Evolutionary conservation across 2,888 invertebrate species (phyloP), one percentile per base, ranked within the genome.

Genomic region (Cerastoderma edule): DNA sequence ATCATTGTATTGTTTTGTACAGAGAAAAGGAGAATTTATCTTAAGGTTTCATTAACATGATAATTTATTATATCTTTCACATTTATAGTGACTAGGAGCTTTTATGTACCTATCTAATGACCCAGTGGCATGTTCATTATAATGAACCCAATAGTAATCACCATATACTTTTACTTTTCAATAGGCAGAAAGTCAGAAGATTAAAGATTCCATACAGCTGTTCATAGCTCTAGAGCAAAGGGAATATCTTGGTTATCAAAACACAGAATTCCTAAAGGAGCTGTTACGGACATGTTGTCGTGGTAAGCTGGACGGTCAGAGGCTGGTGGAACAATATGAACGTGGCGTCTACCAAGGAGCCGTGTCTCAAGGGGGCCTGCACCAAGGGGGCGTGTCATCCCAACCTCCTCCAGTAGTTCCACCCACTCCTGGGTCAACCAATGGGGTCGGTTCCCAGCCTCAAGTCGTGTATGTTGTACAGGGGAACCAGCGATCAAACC

Each of bases 181-280:
- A n/a, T 28, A 60, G 64, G 68, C 77, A 53, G 82, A 85, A 67
- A 80, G 80, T 72, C 83, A 85, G 64, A 82, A 84, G 68, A 86
- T 89, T 35, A 67, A 72, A 68, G 67, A 76, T 4, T 57, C 79
- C 4, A 57, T 80, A 4, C 80, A 85, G 28, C 70, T 89, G 13
- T 89, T 86, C 71, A 80, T 78, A 63, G 85, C 83, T n/a, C 69
- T 89, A 24, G 88, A 89, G 74, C 79, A 87, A 39, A 69, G 88
- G 28, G 85, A 83, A 27, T 53, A 68, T 30, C 69, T 89, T 4
- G 77, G 77, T 19, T 50, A 64, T 28, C 60, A 67, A 16, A 78
- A 88, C 53, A 39, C 83, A 24, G 63, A 24, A 2, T 84, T 76
- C 66, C 60, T 89, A 33, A 85, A 85, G 63, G 35, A 80, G 1